These are phyloP conservation scores for Madoqua kirkii DNA, from an alignment of 2,113 vertebrate species.

Conservation along the genomic window DNA sequence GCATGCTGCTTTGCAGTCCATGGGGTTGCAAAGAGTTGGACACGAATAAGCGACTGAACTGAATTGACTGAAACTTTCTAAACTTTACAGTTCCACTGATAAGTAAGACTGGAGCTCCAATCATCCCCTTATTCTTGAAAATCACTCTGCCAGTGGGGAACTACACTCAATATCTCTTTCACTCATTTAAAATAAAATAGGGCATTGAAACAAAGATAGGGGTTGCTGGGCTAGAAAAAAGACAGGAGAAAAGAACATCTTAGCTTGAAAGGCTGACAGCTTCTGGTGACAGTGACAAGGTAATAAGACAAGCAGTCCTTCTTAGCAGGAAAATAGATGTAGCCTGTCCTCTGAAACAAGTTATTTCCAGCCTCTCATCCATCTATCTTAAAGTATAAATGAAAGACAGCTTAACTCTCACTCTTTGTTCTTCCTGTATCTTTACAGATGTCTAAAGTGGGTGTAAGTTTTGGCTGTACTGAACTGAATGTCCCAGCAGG, in stretches of 20 bases:
- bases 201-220: neutral
- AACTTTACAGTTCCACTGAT: neutral
- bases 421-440: neutral
- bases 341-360: conserved; percentile 31
- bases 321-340: neutral
- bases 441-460: neutral
- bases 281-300: conserved; percentile 53
- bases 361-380: conserved; percentile 23
- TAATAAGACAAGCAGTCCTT: conserved; percentile 44
- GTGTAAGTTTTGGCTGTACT: neutral
- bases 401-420: neutral
- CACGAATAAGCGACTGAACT: neutral
- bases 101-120: neutral
- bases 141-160: neutral
- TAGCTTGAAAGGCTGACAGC: conserved; percentile 40
- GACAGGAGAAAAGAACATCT: conserved; percentile 58
- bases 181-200: conserved; percentile 55
- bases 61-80: neutral
- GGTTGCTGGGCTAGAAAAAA: conserved; percentile 48
- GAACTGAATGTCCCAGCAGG: neutral
- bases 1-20: neutral
- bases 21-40: neutral
- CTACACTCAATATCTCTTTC: neutral
- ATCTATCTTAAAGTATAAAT: conserved; percentile 4
- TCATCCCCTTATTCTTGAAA: neutral